These are phyloP conservation scores for Athrips mouffetella DNA, from an alignment of 2,888 invertebrate genomes.

Conservation along the genomic window DNA sequence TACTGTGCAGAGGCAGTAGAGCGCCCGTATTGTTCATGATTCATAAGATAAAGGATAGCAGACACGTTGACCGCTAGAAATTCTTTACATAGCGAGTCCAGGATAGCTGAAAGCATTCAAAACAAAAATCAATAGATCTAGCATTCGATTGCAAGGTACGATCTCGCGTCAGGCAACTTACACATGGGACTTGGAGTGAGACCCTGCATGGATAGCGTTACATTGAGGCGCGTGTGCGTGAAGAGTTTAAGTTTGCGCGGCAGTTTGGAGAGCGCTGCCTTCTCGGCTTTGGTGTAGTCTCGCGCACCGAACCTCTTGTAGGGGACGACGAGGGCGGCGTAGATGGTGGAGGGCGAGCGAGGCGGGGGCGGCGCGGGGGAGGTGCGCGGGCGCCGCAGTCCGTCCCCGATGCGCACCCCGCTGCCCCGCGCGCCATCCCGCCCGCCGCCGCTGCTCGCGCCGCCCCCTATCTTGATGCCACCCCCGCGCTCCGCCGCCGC, in stretches of 20 bases:
- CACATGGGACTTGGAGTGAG: conserved; percentile 87
- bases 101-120: conserved; percentile 84
- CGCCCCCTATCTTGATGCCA: conserved; percentile 62
- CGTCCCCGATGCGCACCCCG: conserved; percentile 63
- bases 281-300: conserved; percentile 84
- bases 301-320: conserved; percentile 86
- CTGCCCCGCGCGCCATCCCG: conserved; percentile 59
- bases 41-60: conserved; percentile 96
- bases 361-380: conserved; percentile 68
- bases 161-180: conserved; percentile 57
- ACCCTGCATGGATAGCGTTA: conserved; percentile 84
- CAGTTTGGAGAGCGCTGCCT: conserved; percentile 81
- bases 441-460: conserved; percentile 45
- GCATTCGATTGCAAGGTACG: conserved; percentile 5
- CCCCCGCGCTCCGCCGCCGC: conserved; percentile 61
- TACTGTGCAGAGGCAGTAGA: conserved; percentile 96
- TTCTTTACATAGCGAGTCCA: conserved; percentile 92
- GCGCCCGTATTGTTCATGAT: conserved; percentile 95
- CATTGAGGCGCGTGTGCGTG: conserved; percentile 83
- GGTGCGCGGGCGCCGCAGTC: conserved; percentile 59
- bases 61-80: conserved; percentile 93
- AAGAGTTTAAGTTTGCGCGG: conserved; percentile 83
- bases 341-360: conserved; percentile 72
- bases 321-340: conserved; percentile 86
- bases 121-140: conserved; percentile 34